Conservation (phyloP, 2,797 vertebrate species). For the Catostomus latipinnis region DNA sequence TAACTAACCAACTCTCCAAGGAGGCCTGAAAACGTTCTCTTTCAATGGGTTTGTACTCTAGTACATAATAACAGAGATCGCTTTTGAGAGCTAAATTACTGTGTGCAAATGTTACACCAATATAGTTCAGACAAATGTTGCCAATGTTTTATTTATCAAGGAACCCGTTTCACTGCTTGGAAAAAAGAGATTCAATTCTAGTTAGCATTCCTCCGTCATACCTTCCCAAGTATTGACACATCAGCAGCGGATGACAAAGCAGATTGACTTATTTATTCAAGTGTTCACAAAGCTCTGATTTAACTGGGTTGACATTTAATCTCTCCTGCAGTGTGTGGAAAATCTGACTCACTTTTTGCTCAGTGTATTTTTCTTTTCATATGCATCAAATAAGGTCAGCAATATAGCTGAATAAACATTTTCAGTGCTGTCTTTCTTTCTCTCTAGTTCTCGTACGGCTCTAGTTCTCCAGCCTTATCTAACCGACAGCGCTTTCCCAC, state of each 20-base stretch:
- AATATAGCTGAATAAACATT: constrained; percentile 13
- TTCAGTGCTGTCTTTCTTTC: not conserved
- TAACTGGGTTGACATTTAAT: constrained; percentile 37
- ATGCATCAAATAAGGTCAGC: constrained; percentile 36
- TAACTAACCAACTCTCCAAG: not conserved
- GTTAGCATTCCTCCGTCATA: constrained; percentile 25
- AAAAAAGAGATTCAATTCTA: constrained; percentile 26
- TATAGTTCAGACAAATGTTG: not conserved
- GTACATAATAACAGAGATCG: not conserved
- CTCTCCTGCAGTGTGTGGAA: constrained; percentile 28
- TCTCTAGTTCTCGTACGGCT: constrained; percentile 83
- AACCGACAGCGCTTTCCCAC: constrained; percentile 87
- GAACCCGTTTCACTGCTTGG: not conserved
- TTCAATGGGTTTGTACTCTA: not conserved
- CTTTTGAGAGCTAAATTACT: not conserved
- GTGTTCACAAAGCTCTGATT: constrained; percentile 35
- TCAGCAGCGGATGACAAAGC: constrained; percentile 27
- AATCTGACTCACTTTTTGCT: constrained; percentile 3
- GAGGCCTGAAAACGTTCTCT: not conserved
- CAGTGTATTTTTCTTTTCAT: constrained; percentile 21
- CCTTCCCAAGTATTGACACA: constrained; percentile 15
- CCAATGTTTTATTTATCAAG: not conserved
- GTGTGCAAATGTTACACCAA: not conserved
- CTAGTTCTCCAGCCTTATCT: constrained; percentile 85
- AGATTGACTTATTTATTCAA: constrained; percentile 52